Evolutionary conservation across 2,113 vertebrate genomes (phyloP).

Genomic region (Amphilophus citrinellus): DNA sequence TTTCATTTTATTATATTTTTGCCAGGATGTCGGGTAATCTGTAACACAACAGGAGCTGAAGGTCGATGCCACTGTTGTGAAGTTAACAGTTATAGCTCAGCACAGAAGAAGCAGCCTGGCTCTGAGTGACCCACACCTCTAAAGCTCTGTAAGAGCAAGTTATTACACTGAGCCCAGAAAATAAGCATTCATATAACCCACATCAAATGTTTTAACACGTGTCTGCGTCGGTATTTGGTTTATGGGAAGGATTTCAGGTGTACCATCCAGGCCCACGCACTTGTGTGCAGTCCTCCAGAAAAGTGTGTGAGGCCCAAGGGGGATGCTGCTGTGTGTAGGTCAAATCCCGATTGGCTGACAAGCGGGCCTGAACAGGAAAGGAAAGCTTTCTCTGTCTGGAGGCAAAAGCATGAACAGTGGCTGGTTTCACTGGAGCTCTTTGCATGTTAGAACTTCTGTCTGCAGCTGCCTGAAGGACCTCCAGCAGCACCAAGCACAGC

Average conservation of each 20-base stretch:
- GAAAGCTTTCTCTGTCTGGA: neutral
- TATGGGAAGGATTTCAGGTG: no score
- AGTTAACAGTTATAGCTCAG: no score
- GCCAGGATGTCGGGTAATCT: no score
- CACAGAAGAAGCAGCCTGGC: no score
- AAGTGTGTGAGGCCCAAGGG: neutral
- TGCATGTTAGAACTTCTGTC: neutral
- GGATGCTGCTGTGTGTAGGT: neutral
- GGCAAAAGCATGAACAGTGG: neutral
- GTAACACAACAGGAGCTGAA: no score
- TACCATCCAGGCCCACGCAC: neutral
- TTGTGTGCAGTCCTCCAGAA: neutral
- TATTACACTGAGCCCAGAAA: no score
- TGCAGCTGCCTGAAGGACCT: neutral
- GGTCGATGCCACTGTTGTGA: no score
- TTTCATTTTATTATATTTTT: no score
- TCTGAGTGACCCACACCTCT: no score
- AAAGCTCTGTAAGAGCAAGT: no score
- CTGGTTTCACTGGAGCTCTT: neutral
- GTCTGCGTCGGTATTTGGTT: neutral
- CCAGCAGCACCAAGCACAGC: accelerated
- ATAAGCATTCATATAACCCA: neutral
- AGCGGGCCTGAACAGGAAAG: no score
- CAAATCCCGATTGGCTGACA: neutral
- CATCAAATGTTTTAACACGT: neutral